A percentile compares a stretch with the other conserved stretches of the same genome.
Evolutionary conservation across 2,888 invertebrate species (phyloP).

Genomic region (Linnaemya tessellans): DNA sequence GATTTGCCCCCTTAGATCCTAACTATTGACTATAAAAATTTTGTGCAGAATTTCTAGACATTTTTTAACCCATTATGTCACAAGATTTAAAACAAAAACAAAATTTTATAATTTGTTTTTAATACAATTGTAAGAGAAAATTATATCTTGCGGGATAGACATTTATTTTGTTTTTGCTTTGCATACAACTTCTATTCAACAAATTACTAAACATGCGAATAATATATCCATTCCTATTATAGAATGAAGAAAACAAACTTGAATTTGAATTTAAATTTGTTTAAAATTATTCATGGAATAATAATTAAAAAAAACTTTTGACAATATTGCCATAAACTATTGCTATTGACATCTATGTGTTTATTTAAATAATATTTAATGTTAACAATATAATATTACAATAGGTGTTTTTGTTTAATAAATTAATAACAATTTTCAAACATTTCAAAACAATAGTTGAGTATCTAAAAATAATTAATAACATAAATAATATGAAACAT

Average conservation of each 20-base stretch:
- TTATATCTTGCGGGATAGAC: too few species aligned
- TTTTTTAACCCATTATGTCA: too few species aligned
- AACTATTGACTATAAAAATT: too few species aligned
- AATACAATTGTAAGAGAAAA: too few species aligned
- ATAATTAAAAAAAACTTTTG: background rate
- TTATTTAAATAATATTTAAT: background rate
- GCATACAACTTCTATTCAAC: too few species aligned
- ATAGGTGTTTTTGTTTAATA: background rate
- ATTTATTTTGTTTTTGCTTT: too few species aligned
- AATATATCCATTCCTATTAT: too few species aligned
- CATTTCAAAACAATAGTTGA: background rate
- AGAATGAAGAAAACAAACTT: background rate
- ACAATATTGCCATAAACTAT: background rate
- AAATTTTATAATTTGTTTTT: too few species aligned
- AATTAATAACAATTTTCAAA: background rate
- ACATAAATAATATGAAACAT: background rate
- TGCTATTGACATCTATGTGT: background rate
- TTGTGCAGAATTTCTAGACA: too few species aligned
- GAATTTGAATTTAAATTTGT: background rate
- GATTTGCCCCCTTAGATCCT: too few species aligned
- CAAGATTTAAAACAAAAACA: too few species aligned
- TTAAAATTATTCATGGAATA: background rate
- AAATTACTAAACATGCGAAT: too few species aligned
- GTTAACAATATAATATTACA: background rate
- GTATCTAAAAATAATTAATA: background rate